These are phyloP conservation scores for Asbolus verrucosus DNA, from an alignment of 1,140 invertebrate genomes.

Conservation along the genomic window DNA sequence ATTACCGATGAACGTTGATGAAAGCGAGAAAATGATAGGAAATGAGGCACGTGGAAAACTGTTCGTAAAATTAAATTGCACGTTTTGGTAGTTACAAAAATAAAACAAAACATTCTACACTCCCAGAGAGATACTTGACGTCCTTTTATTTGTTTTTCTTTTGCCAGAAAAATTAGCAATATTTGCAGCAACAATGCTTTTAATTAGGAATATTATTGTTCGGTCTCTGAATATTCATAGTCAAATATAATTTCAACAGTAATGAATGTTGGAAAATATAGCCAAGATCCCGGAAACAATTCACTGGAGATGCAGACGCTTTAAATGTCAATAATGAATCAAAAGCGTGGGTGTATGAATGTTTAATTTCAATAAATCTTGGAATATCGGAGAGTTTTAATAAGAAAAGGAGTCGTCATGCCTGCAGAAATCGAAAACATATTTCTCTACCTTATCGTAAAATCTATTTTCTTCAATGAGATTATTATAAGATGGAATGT, in stretches of 20 bases:
- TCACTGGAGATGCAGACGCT: neutral
- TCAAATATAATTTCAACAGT: neutral
- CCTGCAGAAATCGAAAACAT: too few relatives aligned
- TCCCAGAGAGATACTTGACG: too few relatives aligned
- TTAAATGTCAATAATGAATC: neutral
- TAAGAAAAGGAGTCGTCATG: neutral
- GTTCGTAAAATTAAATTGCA: neutral
- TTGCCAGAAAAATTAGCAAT: too few relatives aligned
- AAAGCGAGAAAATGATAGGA: too few relatives aligned
- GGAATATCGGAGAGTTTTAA: neutral
- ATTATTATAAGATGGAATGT: constrained; percentile 88
- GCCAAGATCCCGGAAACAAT: neutral
- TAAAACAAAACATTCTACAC: too few relatives aligned
- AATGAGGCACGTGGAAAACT: too few relatives aligned
- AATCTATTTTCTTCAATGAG: constrained; percentile 66
- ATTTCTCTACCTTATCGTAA: constrained; percentile 25
- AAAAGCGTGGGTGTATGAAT: neutral
- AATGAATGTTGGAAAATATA: constrained; percentile 3
- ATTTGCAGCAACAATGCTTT: too few relatives aligned
- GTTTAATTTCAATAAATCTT: neutral
- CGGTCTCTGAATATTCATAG: constrained; percentile 26
- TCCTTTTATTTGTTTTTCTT: too few relatives aligned
- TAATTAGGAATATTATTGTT: too few relatives aligned
- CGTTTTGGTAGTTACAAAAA: neutral
- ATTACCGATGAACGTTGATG: too few relatives aligned